These are phyloP conservation scores for Nematopogon swammerdamellus DNA, from an alignment of 2,888 invertebrate genomes.

Conservation along the genomic window DNA sequence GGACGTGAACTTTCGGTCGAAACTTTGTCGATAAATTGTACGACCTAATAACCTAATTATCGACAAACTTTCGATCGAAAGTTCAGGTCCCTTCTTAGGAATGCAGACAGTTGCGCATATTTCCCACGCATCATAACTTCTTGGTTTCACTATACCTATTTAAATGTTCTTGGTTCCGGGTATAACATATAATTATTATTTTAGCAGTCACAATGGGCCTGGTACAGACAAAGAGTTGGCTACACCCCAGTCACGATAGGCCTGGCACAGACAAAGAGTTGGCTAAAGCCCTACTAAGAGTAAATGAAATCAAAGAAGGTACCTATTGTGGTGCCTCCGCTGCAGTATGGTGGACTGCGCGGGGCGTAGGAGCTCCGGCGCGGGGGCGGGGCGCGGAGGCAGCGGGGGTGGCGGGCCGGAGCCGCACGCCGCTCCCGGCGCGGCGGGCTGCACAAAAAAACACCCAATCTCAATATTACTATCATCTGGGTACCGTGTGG, in stretches of 20 bases:
- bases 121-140: too few species aligned
- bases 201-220: too few species aligned
- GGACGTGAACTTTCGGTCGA: too few species aligned
- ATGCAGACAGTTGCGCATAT: too few species aligned
- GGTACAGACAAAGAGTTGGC: background rate
- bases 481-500: constrained; percentile 7
- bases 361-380: constrained; percentile 45
- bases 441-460: constrained; percentile 11
- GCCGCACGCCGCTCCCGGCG: constrained; percentile 11
- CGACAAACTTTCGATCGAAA: too few species aligned
- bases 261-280: background rate
- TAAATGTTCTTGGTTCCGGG: too few species aligned
- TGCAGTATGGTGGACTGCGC: constrained; percentile 48
- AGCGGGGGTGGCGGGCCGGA: constrained; percentile 27
- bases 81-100: too few species aligned
- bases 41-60: too few species aligned
- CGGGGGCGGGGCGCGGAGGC: constrained; percentile 38
- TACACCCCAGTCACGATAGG: constrained; percentile 3
- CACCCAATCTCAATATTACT: constrained; percentile 2
- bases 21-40: too few species aligned
- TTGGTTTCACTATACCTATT: too few species aligned
- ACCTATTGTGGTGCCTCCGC: constrained; percentile 26
- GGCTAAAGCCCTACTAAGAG: background rate
- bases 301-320: too few species aligned
- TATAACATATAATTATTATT: too few species aligned